These are phyloP conservation scores for Microcebus tavaratra DNA, from an alignment of 2,113 vertebrate genomes.

Conservation along the genomic window DNA sequence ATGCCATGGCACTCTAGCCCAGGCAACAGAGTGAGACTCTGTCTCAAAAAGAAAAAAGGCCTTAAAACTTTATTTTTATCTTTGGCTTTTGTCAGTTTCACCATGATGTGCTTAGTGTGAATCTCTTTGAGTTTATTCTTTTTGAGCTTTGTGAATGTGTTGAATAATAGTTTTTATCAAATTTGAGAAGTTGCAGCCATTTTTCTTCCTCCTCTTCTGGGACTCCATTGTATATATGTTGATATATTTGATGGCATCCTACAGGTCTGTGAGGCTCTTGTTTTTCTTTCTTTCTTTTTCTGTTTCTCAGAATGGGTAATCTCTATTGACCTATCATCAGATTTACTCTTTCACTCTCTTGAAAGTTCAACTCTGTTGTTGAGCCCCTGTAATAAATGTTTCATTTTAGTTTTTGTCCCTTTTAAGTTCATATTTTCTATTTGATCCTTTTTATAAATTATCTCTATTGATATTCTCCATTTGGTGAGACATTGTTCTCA, in stretches of 20 bases:
- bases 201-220: not conserved
- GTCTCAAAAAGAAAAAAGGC: no score
- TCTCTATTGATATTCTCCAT: not conserved
- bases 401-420: slow-evolving; percentile 26
- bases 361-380: slow-evolving; percentile 11
- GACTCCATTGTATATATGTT: not conserved
- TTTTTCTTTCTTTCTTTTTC: slow-evolving; percentile 1
- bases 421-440: slow-evolving; percentile 28
- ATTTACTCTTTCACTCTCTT: not conserved
- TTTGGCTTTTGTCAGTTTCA: slow-evolving; percentile 17
- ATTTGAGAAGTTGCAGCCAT: not conserved
- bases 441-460: slow-evolving; percentile 8
- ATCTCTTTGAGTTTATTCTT: slow-evolving; percentile 26
- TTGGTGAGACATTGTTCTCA: not conserved
- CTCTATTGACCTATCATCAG: not conserved
- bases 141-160: not conserved
- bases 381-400: slow-evolving; percentile 6
- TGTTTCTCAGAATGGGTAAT: slow-evolving; percentile 24
- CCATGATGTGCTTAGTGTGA: not conserved
- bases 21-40: no score
- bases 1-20: no score
- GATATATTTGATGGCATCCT: not conserved
- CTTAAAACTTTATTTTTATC: not conserved
- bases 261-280: not conserved
- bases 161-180: not conserved